Conservation (phyloP, 2,797 vertebrate genomes). For the Falco cherrug region DNA sequence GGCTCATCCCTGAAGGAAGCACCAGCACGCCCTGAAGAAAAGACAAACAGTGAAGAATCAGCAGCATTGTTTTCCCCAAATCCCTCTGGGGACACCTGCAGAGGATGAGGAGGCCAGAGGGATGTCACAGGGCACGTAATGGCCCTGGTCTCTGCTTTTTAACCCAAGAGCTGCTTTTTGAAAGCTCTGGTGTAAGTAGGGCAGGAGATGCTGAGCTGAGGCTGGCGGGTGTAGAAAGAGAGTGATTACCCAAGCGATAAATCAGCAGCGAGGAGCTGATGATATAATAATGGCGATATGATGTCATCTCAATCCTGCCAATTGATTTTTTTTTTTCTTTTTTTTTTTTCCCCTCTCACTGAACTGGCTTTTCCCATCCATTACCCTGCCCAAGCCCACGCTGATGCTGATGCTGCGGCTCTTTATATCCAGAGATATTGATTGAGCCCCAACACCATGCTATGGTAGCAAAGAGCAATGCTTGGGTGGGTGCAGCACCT, state of each 20-base stretch:
- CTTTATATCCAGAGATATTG: not conserved
- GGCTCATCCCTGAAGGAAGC: not conserved
- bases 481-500: not conserved
- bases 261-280: not conserved
- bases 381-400: not conserved
- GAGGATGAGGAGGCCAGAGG: not conserved
- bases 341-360: not conserved
- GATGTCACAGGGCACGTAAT: not conserved
- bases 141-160: not conserved
- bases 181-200: not conserved
- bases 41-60: not conserved
- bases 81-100: not conserved
- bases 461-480: not conserved
- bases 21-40: not conserved
- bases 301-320: constrained; percentile 27
- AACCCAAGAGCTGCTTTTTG: not conserved
- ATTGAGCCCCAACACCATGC: accelerated
- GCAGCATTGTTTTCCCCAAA: accelerated
- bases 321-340: not conserved
- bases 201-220: not conserved
- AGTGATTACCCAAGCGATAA: not conserved
- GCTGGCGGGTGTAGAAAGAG: not conserved
- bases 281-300: constrained; percentile 18
- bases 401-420: accelerated
- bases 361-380: constrained; percentile 4